Percentiles rank a stretch among this genome's conserved stretches.
Conservation (phyloP, 1,140 invertebrate species). For the Arion vulgaris region DNA sequence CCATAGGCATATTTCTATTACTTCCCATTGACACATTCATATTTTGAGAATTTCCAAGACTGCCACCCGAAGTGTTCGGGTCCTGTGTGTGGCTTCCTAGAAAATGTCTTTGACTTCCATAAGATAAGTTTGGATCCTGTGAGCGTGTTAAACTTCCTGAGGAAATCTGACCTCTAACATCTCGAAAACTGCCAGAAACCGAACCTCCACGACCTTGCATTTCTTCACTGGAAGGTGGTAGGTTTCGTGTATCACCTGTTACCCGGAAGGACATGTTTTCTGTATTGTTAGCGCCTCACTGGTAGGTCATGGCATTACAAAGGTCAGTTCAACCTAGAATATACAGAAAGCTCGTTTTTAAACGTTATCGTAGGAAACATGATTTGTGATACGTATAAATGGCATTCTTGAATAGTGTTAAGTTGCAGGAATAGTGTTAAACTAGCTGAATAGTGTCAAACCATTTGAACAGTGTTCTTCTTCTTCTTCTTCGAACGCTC, state of each 20-base stretch:
- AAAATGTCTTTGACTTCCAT: not conserved
- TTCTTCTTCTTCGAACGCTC: too few species aligned
- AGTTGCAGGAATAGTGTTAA: too few species aligned
- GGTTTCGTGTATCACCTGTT: not conserved
- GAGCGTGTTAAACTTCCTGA: not conserved
- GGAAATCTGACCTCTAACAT: not conserved
- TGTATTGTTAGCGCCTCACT: too few species aligned
- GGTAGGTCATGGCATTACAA: too few species aligned
- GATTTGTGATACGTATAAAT: too few species aligned
- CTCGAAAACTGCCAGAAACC: not conserved
- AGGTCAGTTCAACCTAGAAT: too few species aligned
- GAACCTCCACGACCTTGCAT: not conserved
- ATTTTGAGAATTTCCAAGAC: not conserved
- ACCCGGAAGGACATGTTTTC: not conserved
- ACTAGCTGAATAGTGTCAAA: too few species aligned
- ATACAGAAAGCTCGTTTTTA: too few species aligned
- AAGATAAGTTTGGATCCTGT: not conserved
- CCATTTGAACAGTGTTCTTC: too few species aligned
- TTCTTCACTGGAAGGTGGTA: not conserved
- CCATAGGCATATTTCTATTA: not conserved
- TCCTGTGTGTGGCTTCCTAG: not conserved
- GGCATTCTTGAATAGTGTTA: too few species aligned
- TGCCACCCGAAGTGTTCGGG: not conserved
- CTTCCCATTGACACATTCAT: not conserved
- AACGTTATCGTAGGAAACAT: too few species aligned